phyloP scores from a whole-genome alignment of 2,888 invertebrate species.

The Mimumesa dahlbomi region DNA sequence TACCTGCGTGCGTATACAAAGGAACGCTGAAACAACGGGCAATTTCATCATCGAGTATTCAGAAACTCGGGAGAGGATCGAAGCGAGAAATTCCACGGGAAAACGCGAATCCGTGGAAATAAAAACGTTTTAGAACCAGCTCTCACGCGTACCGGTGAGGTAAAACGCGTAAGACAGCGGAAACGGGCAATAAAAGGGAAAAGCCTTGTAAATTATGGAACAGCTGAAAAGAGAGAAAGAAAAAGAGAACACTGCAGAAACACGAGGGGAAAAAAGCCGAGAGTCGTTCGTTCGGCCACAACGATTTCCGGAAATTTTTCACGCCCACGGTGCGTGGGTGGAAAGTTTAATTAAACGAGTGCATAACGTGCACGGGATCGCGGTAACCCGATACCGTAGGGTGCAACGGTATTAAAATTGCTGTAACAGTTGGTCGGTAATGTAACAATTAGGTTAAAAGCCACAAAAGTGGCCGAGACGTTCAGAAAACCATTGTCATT shows the following conservation, averaged over 20 bases:
- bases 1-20: no score
- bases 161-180: no score
- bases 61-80: no score
- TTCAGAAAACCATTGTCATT: constrained; percentile 5
- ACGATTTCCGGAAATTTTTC: neutral
- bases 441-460: constrained; percentile 44
- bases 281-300: neutral
- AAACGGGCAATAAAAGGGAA: no score
- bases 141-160: no score
- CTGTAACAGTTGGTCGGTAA: constrained; percentile 12
- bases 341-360: constrained; percentile 11
- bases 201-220: no score
- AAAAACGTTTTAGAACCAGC: no score
- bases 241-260: no score
- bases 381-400: neutral
- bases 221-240: no score
- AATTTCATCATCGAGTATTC: no score
- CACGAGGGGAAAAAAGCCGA: neutral
- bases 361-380: neutral
- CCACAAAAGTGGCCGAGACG: constrained; percentile 21
- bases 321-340: neutral
- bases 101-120: neutral
- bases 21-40: no score
- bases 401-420: neutral
- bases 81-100: neutral